A percentile compares a stretch with the other conserved stretches of the same genome.
These are phyloP conservation scores for Arothron firmamentum DNA, from an alignment of 2,113 vertebrate genomes.

Conservation along the genomic window DNA sequence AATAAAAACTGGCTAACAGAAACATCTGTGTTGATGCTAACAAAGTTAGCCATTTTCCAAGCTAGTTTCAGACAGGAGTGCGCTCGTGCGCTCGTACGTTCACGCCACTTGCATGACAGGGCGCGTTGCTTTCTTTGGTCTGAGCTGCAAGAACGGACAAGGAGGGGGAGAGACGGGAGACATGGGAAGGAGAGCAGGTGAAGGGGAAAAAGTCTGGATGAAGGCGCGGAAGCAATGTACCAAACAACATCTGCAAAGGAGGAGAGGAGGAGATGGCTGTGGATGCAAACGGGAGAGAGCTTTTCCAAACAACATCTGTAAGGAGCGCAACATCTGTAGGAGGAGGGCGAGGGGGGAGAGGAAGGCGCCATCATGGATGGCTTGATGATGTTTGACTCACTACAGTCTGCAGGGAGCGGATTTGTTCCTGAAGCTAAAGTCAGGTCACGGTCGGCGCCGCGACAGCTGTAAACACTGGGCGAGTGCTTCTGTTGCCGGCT, in stretches of 20 bases:
- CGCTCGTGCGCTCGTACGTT: background rate
- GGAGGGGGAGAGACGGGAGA: background rate
- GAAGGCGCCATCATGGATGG: background rate
- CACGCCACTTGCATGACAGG: conserved; percentile 26
- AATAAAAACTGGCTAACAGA: too few species aligned
- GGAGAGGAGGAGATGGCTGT: conserved; percentile 11
- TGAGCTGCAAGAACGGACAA: conserved; percentile 1
- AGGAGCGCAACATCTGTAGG: conserved; percentile 38
- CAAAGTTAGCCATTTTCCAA: too few species aligned
- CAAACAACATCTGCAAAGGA: conserved; percentile 62
- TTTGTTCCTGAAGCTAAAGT: too few species aligned
- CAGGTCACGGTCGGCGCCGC: too few species aligned
- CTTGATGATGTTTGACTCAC: too few species aligned
- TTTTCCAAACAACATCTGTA: conserved; percentile 61
- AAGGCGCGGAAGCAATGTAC: conserved; percentile 12
- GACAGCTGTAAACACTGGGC: conserved; percentile 21
- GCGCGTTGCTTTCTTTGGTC: conserved; percentile 35
- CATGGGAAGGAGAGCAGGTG: conserved; percentile 1
- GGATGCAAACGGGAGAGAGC: conserved; percentile 30
- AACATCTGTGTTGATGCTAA: too few species aligned
- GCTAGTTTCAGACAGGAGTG: too few species aligned
- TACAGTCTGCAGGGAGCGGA: too few species aligned
- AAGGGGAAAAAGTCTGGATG: background rate
- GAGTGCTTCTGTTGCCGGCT: conserved; percentile 3
- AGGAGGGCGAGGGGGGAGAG: conserved; percentile 10